phyloP scores from a whole-genome alignment of 2,888 invertebrate species.

The Scaptomyza reducta region DNA sequence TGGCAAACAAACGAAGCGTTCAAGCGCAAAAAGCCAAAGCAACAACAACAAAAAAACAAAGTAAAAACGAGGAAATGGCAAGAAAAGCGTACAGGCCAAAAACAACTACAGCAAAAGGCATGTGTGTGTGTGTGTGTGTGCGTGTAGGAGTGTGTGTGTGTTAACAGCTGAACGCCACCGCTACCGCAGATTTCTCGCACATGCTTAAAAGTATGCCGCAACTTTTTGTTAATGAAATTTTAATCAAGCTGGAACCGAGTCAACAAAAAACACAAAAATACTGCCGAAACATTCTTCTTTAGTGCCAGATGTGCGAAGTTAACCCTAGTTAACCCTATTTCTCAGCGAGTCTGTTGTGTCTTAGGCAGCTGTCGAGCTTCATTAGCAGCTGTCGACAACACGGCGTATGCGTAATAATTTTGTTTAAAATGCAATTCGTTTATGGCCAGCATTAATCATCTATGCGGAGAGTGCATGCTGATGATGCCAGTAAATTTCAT shows the following conservation, averaged over 20 bases:
- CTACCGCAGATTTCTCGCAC: conserved; percentile 70
- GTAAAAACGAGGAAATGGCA: conserved; percentile 34
- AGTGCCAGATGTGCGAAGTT: conserved; percentile 31
- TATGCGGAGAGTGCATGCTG: conserved; percentile 55
- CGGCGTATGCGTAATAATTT: conserved; percentile 71
- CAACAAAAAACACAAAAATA: conserved; percentile 4
- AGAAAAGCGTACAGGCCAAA: conserved; percentile 48
- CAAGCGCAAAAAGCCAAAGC: conserved; percentile 72
- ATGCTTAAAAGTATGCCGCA: conserved; percentile 74
- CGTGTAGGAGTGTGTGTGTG: conserved; percentile 19
- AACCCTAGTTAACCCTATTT: conserved; percentile 7
- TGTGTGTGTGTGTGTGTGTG: conserved; percentile 16
- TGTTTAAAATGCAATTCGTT: conserved; percentile 76
- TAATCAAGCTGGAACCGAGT: conserved; percentile 66
- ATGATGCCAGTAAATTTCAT: conserved; percentile 51
- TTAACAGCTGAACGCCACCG: conserved; percentile 28
- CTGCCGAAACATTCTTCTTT: conserved; percentile 37
- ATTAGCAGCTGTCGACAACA: conserved; percentile 62
- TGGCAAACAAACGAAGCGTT: conserved; percentile 80
- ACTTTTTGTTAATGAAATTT: conserved; percentile 77
- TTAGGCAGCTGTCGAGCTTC: conserved; percentile 49
- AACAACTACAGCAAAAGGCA: conserved; percentile 59
- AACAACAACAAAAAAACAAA: conserved; percentile 25
- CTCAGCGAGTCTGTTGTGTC: conserved; percentile 7
- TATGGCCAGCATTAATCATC: conserved; percentile 72